These are phyloP conservation scores for Pyrrhosoma nymphula DNA, from an alignment of 2,888 invertebrate species.

Conservation along the genomic window DNA sequence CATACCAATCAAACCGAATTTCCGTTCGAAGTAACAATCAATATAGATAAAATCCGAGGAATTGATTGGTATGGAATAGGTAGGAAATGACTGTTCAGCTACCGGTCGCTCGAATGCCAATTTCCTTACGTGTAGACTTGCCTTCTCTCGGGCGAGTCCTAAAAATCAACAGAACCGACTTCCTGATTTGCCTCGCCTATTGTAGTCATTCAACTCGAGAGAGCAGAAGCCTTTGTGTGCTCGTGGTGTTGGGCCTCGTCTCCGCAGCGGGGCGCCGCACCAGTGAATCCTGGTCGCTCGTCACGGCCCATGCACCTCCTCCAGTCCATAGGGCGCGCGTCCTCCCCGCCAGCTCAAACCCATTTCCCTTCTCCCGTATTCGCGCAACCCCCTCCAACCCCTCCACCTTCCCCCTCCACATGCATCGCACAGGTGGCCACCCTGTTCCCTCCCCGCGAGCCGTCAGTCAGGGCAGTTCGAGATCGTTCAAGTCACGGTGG, in stretches of 20 bases:
- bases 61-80: too few relatives aligned
- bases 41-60: too few relatives aligned
- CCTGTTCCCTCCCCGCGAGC: background rate
- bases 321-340: background rate
- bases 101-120: background rate
- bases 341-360: background rate
- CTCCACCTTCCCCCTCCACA: background rate
- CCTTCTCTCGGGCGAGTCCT: background rate
- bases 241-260: background rate
- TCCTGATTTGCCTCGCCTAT: background rate
- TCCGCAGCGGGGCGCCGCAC: constrained; percentile 10
- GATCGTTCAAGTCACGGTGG: background rate
- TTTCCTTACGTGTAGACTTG: background rate
- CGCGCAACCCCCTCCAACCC: background rate
- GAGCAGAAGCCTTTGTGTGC: background rate
- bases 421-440: constrained; percentile 22
- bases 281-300: constrained; percentile 61
- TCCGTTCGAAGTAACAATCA: too few relatives aligned
- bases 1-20: too few relatives aligned
- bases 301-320: constrained; percentile 18
- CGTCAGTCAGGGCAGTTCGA: background rate
- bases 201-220: background rate
- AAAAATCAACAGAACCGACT: background rate
- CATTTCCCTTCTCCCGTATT: background rate
- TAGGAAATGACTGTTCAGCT: too few relatives aligned